Evolutionary conservation across 2,797 vertebrate species (phyloP).

Genomic region (Enteromius unitaeniatus): DNA sequence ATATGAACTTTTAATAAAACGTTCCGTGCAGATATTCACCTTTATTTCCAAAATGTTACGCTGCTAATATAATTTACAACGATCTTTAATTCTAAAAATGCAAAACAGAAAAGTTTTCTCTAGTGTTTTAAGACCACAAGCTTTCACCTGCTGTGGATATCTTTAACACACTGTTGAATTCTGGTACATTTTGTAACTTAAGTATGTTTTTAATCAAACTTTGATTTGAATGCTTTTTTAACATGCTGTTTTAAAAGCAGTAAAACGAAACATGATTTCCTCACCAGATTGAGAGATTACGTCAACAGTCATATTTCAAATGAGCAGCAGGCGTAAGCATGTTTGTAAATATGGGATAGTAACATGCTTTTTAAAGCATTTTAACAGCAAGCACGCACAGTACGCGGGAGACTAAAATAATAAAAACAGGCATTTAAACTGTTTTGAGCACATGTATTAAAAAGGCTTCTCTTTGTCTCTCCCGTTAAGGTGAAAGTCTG

Average conservation of each 20-base stretch:
- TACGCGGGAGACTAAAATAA: neutral
- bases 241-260: neutral
- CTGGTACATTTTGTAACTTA: neutral
- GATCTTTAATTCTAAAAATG: neutral
- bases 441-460: neutral
- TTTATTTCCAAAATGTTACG: neutral
- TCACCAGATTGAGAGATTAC: slow-evolving; percentile 5
- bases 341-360: neutral
- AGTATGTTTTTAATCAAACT: neutral
- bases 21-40: neutral
- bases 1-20: neutral
- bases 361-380: neutral
- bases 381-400: neutral
- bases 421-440: neutral
- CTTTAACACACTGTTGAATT: neutral
- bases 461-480: neutral
- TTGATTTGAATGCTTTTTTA: neutral
- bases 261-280: neutral
- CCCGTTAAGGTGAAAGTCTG: slow-evolving; percentile 80
- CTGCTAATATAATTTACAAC: neutral
- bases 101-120: neutral
- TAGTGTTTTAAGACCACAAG: neutral
- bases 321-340: neutral
- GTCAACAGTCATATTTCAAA: neutral
- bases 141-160: neutral